These are phyloP conservation scores for Catostylus mosaicus DNA, from an alignment of 30 jellyfish, hydroid and myxozoan genomes.

Conservation along the genomic window DNA sequence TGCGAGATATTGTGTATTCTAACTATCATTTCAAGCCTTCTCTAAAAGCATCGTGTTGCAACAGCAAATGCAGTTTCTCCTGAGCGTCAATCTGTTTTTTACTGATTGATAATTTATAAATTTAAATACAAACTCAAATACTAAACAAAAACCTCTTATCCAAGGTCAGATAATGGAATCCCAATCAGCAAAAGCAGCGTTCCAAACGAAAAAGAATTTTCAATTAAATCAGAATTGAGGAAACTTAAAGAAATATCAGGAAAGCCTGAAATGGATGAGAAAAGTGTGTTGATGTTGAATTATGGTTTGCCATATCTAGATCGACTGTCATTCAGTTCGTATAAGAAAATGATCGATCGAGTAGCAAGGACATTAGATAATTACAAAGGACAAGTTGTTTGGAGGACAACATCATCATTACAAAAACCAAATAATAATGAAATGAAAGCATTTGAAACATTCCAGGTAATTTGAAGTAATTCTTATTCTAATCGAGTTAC, in stretches of 20 bases:
- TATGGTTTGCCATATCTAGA: conserved; percentile 83
- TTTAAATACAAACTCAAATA: no score
- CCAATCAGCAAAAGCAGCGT: conserved; percentile 14
- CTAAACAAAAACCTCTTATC: background rate
- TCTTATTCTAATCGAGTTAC: no score
- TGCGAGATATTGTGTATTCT: no score
- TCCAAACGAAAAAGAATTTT: conserved; percentile 46
- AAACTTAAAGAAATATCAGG: conserved; percentile 59
- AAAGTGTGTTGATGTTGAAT: conserved; percentile 84
- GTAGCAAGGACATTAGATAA: conserved; percentile 70
- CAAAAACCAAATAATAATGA: conserved; percentile 75
- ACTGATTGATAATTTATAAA: no score
- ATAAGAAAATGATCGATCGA: conserved; percentile 83
- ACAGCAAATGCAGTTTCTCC: no score
- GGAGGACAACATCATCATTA: conserved; percentile 88
- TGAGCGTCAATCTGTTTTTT: no score
- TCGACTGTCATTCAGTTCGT: conserved; percentile 69
- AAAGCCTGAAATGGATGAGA: conserved; percentile 79
- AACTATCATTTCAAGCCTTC: no score
- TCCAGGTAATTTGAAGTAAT: conserved; percentile 89
- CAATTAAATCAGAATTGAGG: conserved; percentile 69
- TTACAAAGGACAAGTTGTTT: conserved; percentile 86
- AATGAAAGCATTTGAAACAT: conserved; percentile 67
- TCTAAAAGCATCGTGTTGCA: no score
- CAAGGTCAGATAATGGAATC: conserved; percentile 48